These are phyloP conservation scores for Chrysina gloriosa DNA, from an alignment of 2,888 invertebrate genomes.

Conservation along the genomic window DNA sequence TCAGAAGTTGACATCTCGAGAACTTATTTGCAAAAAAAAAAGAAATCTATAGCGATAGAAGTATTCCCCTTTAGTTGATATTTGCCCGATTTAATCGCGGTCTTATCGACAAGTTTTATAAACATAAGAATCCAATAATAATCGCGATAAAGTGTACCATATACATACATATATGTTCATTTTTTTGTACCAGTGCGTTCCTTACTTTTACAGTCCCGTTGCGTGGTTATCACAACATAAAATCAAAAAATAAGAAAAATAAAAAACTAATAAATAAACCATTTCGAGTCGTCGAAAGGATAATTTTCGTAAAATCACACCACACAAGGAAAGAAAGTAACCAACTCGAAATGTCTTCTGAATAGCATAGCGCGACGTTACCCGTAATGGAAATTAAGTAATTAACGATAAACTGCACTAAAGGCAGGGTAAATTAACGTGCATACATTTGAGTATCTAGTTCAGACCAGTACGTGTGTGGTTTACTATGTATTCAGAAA, in stretches of 20 bases:
- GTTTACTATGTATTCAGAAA: slow-evolving; percentile 29
- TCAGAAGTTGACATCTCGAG: too few relatives aligned
- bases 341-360: slow-evolving; percentile 7
- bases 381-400: neutral
- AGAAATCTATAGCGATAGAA: too few relatives aligned
- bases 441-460: neutral
- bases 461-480: slow-evolving; percentile 2
- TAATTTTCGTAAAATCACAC: neutral
- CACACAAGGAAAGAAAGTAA: neutral
- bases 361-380: neutral
- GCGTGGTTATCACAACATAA: slow-evolving; percentile 1
- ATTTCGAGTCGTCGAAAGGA: neutral
- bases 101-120: too few relatives aligned
- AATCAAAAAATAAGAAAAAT: neutral
- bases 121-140: too few relatives aligned
- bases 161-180: too few relatives aligned
- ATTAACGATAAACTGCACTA: neutral
- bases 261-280: neutral
- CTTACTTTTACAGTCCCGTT: neutral
- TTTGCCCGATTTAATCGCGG: too few relatives aligned
- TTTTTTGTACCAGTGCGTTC: too few relatives aligned
- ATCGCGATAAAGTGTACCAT: too few relatives aligned
- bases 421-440: slow-evolving; percentile 2
- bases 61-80: too few relatives aligned
- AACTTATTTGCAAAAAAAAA: too few relatives aligned